phyloP scores from a whole-genome alignment of 2,113 vertebrate species.

The Tylochromis polylepis region DNA sequence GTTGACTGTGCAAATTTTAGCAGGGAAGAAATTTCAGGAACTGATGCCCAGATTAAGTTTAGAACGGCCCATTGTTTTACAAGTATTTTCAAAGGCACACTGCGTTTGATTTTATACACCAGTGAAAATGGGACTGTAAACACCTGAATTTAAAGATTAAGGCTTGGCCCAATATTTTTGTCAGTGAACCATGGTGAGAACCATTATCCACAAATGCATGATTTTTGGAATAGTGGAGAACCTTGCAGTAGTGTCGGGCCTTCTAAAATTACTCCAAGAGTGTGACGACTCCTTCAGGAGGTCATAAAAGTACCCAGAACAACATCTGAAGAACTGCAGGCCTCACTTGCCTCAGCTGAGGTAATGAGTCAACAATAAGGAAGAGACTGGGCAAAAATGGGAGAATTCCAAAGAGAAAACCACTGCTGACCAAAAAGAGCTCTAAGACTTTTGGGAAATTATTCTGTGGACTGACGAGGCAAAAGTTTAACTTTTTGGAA shows the following conservation, averaged over 20 bases:
- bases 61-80: neutral
- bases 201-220: neutral
- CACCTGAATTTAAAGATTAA: neutral
- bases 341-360: neutral
- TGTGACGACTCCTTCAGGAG: neutral
- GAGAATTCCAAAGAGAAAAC: neutral
- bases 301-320: neutral
- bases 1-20: neutral
- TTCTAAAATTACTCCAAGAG: neutral
- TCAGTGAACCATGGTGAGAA: neutral
- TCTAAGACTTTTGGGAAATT: neutral
- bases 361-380: neutral
- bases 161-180: neutral
- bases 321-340: neutral
- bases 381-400: neutral
- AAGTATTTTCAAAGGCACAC: neutral
- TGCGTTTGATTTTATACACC: neutral
- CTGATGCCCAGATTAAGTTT: rapidly evolving
- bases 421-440: neutral
- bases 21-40: neutral
- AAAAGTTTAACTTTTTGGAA: neutral
- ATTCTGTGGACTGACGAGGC: neutral
- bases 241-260: neutral
- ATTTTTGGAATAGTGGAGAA: neutral
- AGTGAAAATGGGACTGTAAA: rapidly evolving